Conservation (phyloP, 2,888 invertebrate genomes). For the Charanyca ferruginea region DNA sequence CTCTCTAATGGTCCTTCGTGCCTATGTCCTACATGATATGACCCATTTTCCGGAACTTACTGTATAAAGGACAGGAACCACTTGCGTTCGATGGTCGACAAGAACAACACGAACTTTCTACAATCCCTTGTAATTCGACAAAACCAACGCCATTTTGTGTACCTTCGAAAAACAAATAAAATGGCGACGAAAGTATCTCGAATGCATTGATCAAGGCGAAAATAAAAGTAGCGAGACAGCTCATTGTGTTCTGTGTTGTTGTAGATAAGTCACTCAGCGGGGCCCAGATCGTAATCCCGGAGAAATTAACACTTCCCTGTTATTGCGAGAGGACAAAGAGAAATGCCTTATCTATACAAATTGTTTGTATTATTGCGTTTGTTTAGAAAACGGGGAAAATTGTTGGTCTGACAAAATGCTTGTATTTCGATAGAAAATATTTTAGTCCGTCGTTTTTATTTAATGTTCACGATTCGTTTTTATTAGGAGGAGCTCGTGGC, state of each 20-base stretch:
- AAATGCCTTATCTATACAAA: conserved; percentile 18
- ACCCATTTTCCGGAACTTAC: too few relatives aligned
- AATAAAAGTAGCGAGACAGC: conserved; percentile 54
- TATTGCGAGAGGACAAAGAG: conserved; percentile 29
- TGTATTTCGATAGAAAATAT: too few relatives aligned
- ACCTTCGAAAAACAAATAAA: conserved; percentile 45
- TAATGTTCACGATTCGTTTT: too few relatives aligned
- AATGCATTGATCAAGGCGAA: conserved; percentile 35
- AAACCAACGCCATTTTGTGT: conserved; percentile 42
- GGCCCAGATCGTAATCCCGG: conserved; percentile 49
- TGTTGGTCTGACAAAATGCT: not conserved
- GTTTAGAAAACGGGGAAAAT: not conserved
- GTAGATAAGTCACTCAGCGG: conserved; percentile 65
- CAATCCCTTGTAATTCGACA: conserved; percentile 16
- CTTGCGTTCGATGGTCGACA: not conserved
- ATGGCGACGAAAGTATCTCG: conserved; percentile 47
- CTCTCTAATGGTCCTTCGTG: too few relatives aligned
- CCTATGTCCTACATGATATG: too few relatives aligned
- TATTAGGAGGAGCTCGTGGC: too few relatives aligned
- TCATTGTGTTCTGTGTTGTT: conserved; percentile 57
- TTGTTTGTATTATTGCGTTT: not conserved
- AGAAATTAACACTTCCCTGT: conserved; percentile 62
- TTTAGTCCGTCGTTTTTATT: too few relatives aligned
- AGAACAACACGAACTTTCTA: conserved; percentile 2
- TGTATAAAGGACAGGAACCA: not conserved